phyloP scores from a whole-genome alignment of 2,113 vertebrate genomes.

The Cyanistes caeruleus region DNA sequence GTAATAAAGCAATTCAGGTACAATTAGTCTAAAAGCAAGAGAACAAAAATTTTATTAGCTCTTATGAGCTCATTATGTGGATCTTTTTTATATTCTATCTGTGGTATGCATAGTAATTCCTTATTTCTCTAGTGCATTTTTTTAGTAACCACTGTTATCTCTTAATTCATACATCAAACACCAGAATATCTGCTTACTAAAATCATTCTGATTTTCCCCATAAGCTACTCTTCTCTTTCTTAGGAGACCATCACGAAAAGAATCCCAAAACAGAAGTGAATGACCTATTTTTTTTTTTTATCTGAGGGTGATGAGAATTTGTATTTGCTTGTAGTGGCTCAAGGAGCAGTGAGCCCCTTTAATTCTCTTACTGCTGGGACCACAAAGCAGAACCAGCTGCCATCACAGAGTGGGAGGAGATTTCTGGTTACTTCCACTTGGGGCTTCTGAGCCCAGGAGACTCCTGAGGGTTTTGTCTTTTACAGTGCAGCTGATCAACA shows the following conservation, averaged over 20 bases:
- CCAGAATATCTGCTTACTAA: not conserved
- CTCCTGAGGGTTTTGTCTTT: not conserved
- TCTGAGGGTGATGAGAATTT: not conserved
- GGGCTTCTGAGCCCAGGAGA: not conserved
- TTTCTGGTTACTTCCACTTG: not conserved
- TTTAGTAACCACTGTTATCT: not conserved
- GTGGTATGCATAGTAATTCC: not conserved
- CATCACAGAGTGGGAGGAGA: not conserved
- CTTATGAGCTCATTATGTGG: not conserved
- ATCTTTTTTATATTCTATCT: not conserved
- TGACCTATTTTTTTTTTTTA: not conserved
- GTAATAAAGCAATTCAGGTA: not conserved
- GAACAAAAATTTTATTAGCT: not conserved
- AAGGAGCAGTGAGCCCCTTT: not conserved
- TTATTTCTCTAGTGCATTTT: not conserved
- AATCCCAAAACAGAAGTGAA: not conserved
- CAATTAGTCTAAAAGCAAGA: not conserved
- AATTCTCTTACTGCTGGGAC: not conserved
- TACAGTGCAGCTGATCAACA: not conserved
- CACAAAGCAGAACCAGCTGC: not conserved
- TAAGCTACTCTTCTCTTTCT: not conserved
- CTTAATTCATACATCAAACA: not conserved
- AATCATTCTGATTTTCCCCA: not conserved
- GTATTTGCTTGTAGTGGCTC: not conserved
- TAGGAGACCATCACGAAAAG: not conserved